phyloP scores from a whole-genome alignment of 2,797 vertebrate genomes.

The Cossypha polioptera region DNA sequence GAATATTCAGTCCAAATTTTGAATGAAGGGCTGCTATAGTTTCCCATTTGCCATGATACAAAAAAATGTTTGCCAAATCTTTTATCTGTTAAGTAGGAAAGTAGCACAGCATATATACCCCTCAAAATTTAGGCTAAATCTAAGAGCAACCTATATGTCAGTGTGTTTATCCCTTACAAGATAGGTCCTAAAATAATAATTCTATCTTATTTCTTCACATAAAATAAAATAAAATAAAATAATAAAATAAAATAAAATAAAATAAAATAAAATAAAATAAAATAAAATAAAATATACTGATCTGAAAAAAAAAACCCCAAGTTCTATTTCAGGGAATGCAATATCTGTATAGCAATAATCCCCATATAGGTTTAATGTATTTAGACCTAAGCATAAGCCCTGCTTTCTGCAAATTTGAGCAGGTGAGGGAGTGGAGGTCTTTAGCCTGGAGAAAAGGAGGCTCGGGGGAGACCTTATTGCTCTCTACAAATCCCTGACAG shows the following conservation, averaged over 20 bases:
- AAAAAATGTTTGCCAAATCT: not conserved
- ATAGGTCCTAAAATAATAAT: not conserved
- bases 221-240: not conserved
- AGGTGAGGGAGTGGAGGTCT: not conserved
- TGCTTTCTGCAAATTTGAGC: not conserved
- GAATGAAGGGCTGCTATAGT: not conserved
- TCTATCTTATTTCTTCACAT: not conserved
- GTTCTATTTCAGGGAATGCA: not conserved
- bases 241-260: no score
- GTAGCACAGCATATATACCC: not conserved
- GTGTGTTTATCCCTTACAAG: not conserved
- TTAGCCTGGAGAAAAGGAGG: no score
- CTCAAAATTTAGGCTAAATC: not conserved
- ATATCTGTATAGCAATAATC: not conserved
- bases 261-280: no score
- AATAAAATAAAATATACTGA: not conserved
- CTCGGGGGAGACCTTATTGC: no score
- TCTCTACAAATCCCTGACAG: no score
- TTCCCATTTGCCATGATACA: not conserved
- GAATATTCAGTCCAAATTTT: slow-evolving; percentile 4
- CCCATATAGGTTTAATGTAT: not conserved
- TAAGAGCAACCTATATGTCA: not conserved
- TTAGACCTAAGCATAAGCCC: not conserved
- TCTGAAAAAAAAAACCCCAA: not conserved
- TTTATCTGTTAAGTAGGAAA: not conserved